These are phyloP conservation scores for Cacoxenus indagator DNA, from an alignment of 2,888 invertebrate species.

Conservation along the genomic window DNA sequence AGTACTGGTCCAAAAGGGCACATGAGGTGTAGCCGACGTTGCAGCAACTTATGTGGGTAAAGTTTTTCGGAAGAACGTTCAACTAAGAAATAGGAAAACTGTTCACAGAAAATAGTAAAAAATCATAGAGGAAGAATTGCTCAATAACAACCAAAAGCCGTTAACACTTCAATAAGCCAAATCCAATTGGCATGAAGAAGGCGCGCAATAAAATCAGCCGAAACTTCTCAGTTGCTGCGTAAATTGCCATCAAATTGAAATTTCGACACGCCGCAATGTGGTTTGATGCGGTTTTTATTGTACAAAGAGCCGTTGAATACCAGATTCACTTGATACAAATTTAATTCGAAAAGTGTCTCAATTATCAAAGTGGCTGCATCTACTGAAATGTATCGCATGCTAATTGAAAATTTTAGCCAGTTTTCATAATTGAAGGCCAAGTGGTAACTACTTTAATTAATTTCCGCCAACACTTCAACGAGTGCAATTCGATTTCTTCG, in stretches of 20 bases:
- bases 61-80: background rate
- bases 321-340: too few species aligned
- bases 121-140: background rate
- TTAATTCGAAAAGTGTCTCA: too few species aligned
- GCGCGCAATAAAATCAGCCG: background rate
- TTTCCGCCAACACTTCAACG: conserved; percentile 10
- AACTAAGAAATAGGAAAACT: background rate
- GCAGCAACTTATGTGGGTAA: background rate
- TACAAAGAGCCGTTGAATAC: too few species aligned
- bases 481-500: background rate
- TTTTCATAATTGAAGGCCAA: background rate
- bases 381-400: background rate
- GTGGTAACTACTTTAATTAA: background rate
- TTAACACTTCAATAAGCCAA: background rate
- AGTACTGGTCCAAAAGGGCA: background rate
- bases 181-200: background rate
- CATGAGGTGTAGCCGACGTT: background rate
- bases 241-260: background rate
- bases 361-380: too few species aligned
- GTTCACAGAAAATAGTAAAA: background rate
- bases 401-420: background rate
- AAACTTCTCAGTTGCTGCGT: background rate
- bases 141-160: background rate
- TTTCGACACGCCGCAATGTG: background rate
- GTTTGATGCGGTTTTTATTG: too few species aligned